Conservation (phyloP, 2,113 vertebrate genomes). For the Zapus hudsonius region DNA sequence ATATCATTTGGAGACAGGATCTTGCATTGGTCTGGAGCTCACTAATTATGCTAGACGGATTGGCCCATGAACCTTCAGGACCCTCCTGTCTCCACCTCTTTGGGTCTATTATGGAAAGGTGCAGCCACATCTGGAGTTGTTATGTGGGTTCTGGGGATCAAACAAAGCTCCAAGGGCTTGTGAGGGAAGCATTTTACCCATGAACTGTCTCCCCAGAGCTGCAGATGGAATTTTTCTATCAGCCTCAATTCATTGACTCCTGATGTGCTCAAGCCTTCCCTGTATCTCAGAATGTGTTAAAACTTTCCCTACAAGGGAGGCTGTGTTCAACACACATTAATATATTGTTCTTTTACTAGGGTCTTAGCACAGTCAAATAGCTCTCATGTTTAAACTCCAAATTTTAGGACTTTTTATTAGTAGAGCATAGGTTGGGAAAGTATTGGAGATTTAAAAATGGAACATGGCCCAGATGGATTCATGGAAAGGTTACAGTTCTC, state of each 20-base stretch:
- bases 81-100: too few relatives aligned
- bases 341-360: not conserved
- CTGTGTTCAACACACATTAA: not conserved
- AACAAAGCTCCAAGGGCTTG: too few relatives aligned
- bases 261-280: fast-evolving
- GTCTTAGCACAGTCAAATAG: slow-evolving; percentile 48
- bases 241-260: not conserved
- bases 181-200: too few relatives aligned
- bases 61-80: too few relatives aligned
- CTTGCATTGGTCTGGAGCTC: too few relatives aligned
- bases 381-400: slow-evolving; percentile 32
- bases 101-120: too few relatives aligned
- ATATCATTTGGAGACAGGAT: too few relatives aligned
- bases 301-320: not conserved
- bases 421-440: slow-evolving; percentile 54
- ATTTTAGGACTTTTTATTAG: slow-evolving; percentile 44
- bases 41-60: too few relatives aligned
- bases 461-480: slow-evolving; percentile 67
- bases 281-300: not conserved
- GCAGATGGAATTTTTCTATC: not conserved
- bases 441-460: slow-evolving; percentile 73
- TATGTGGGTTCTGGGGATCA: too few relatives aligned
- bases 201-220: not conserved
- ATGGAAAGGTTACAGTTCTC: slow-evolving; percentile 46
- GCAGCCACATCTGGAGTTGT: too few relatives aligned